A percentile compares a stretch with the other conserved stretches of the same genome.
Conservation (phyloP, 2,113 vertebrate genomes). For the Rutilus rutilus region DNA sequence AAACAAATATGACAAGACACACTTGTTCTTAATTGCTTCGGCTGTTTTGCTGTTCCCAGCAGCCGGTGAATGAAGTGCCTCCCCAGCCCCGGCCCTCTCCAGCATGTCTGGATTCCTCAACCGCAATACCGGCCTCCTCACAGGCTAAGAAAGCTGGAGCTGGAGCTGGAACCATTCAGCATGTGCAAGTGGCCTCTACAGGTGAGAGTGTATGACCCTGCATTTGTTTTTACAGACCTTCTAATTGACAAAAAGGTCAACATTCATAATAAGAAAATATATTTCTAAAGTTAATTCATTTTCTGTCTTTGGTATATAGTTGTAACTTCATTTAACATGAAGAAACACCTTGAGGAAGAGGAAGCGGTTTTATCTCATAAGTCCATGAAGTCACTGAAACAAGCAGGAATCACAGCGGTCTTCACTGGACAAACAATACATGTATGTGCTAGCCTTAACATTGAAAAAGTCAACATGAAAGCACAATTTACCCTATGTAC, state of each 20-base stretch:
- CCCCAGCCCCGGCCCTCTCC: slow-evolving; percentile 65
- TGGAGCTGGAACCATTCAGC: slow-evolving; percentile 65
- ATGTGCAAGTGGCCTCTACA: slow-evolving; percentile 73
- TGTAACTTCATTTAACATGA: slow-evolving; percentile 70
- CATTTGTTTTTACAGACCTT: background rate
- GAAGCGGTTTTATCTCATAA: slow-evolving; percentile 68
- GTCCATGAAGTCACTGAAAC: slow-evolving; percentile 68
- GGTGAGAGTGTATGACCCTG: slow-evolving; percentile 57
- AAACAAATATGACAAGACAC: background rate
- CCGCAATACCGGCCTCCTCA: slow-evolving; percentile 45
- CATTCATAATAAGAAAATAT: background rate
- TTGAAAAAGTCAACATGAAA: background rate
- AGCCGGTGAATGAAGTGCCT: slow-evolving; percentile 76
- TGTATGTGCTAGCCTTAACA: background rate
- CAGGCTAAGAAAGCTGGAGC: slow-evolving; percentile 50
- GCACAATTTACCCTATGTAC: background rate
- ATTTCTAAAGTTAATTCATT: background rate
- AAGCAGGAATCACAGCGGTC: slow-evolving; percentile 69
- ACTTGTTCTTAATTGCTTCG: slow-evolving; percentile 33
- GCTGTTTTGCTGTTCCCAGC: slow-evolving; percentile 59
- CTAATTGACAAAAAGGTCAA: background rate
- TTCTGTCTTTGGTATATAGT: slow-evolving; percentile 60
- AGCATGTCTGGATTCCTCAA: slow-evolving; percentile 52
- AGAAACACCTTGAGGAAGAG: slow-evolving; percentile 65
- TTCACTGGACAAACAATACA: slow-evolving; percentile 71